phyloP scores from a whole-genome alignment of 2,888 invertebrate genomes.

The Polyommatus icarus region DNA sequence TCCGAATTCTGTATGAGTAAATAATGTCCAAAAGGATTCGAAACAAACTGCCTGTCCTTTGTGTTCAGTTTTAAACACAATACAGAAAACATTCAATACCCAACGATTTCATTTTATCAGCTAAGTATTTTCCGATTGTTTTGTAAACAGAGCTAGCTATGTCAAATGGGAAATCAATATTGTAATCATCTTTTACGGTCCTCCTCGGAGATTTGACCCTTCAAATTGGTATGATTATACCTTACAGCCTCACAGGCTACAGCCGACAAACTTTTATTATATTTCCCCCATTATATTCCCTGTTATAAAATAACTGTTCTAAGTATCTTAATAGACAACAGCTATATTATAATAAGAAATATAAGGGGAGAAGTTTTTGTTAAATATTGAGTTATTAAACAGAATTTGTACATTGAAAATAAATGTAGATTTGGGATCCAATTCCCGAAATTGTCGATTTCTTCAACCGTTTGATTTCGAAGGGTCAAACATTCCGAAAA shows the following conservation, averaged over 20 bases:
- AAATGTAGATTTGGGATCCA: background rate
- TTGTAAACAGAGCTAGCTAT: constrained; percentile 6
- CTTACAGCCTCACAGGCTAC: background rate
- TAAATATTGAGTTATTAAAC: background rate
- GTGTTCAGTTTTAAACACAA: background rate
- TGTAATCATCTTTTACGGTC: constrained; percentile 25
- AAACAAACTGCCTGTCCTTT: background rate
- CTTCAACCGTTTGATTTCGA: background rate
- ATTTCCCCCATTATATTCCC: background rate
- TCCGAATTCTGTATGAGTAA: background rate
- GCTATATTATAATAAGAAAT: background rate
- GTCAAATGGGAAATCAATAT: constrained; percentile 32
- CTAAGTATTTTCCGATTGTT: constrained; percentile 14
- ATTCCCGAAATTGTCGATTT: background rate
- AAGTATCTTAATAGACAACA: background rate
- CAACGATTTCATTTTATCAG: background rate
- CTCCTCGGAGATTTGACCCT: constrained; percentile 18
- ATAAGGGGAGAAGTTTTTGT: background rate
- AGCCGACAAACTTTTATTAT: constrained; percentile 4
- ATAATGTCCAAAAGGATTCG: background rate
- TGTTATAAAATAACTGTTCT: background rate
- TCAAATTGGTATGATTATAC: constrained; percentile 14
- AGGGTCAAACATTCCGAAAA: background rate
- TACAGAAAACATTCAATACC: background rate
- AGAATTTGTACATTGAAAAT: background rate